A percentile compares a stretch with the other conserved stretches of the same genome.
Conservation (phyloP, 2,888 invertebrate species). For the Trichacis sp. region DNA sequence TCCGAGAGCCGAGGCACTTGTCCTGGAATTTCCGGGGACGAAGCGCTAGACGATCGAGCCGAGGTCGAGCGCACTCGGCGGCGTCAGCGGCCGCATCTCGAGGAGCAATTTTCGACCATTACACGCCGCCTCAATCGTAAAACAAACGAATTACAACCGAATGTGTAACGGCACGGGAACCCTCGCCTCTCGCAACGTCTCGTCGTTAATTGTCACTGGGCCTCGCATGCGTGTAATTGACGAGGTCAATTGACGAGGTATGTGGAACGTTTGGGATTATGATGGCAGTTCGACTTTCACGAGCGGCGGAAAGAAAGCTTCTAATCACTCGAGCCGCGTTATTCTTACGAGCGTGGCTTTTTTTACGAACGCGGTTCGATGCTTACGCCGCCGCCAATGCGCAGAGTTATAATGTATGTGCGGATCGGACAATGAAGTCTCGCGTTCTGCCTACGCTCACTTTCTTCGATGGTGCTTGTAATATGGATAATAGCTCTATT, state of each 20-base stretch:
- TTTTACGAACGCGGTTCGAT: too few relatives aligned
- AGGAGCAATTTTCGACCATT: slow-evolving; percentile 26
- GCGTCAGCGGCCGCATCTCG: slow-evolving; percentile 11
- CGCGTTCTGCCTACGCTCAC: slow-evolving; percentile 9
- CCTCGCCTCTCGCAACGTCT: background rate
- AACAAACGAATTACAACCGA: slow-evolving; percentile 9
- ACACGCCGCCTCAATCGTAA: slow-evolving; percentile 32
- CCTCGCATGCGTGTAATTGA: slow-evolving; percentile 39
- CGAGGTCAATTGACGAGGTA: slow-evolving; percentile 33
- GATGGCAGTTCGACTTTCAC: slow-evolving; percentile 31
- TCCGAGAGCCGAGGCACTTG: slow-evolving; percentile 53
- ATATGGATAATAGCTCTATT: slow-evolving; percentile 54
- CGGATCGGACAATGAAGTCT: slow-evolving; percentile 4
- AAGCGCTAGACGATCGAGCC: slow-evolving; percentile 28
- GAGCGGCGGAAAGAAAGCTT: slow-evolving; percentile 30
- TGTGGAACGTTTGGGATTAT: slow-evolving; percentile 24
- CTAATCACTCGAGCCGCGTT: slow-evolving; percentile 35
- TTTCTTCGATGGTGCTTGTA: slow-evolving; percentile 49
- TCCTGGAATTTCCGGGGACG: slow-evolving; percentile 60
- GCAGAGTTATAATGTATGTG: too few relatives aligned
- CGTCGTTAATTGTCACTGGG: slow-evolving; percentile 38
- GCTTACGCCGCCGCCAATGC: too few relatives aligned
- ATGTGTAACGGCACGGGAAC: slow-evolving; percentile 23
- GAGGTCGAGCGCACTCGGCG: slow-evolving; percentile 30
- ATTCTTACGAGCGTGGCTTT: slow-evolving; percentile 40